Conservation (phyloP, 2,888 invertebrate species). For the Mantis religiosa region DNA sequence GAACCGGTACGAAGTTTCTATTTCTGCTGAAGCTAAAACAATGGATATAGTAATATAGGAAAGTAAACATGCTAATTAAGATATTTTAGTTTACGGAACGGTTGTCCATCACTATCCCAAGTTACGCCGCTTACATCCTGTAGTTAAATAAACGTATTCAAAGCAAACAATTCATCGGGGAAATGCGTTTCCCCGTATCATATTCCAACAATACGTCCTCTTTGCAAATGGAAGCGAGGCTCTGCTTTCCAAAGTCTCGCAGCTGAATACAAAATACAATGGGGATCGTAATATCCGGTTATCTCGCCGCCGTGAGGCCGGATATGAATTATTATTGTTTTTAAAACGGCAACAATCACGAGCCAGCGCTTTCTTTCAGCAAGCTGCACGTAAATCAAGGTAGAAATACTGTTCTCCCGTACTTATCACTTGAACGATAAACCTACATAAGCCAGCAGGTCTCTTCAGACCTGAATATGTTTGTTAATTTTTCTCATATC, state of each 20-base stretch:
- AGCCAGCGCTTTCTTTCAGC: not conserved
- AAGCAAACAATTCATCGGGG: not conserved
- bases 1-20: too few species aligned
- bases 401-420: not conserved
- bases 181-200: not conserved
- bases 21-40: too few species aligned
- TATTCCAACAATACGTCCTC: not conserved
- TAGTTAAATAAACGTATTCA: not conserved
- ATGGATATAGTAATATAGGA: too few species aligned
- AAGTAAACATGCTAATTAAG: not conserved
- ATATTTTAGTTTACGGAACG: not conserved
- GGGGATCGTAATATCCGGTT: not conserved
- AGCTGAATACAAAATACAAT: not conserved
- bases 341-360: not conserved
- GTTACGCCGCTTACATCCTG: not conserved
- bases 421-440: not conserved
- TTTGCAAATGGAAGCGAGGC: not conserved
- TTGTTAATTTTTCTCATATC: too few species aligned
- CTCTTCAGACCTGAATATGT: too few species aligned
- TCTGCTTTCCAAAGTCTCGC: not conserved
- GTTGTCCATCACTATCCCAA: too few species aligned
- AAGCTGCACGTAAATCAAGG: not conserved
- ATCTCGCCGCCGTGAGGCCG: not conserved
- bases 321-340: not conserved
- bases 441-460: not conserved